Evolutionary conservation across 1,140 invertebrate species (phyloP).

Genomic region (Brachionus koreanus): DNA sequence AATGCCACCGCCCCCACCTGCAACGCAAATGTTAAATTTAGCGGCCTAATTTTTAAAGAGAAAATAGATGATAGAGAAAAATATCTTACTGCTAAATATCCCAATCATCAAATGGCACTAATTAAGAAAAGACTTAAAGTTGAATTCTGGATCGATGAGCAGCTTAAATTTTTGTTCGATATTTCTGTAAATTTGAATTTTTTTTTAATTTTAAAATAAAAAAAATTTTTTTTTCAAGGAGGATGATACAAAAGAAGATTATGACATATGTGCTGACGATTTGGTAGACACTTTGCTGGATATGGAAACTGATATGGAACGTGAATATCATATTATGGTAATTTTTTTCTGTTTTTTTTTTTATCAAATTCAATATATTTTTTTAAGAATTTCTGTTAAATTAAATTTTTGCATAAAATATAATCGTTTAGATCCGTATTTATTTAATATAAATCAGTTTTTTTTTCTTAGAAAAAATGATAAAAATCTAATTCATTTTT

Average conservation of each 20-base stretch:
- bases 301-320: slow-evolving; percentile 38
- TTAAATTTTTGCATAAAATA: too few species aligned
- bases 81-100: slow-evolving; percentile 45
- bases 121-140: slow-evolving; percentile 35
- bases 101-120: slow-evolving; percentile 42
- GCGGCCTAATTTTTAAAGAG: slow-evolving; percentile 30
- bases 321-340: slow-evolving; percentile 36
- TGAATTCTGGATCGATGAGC: slow-evolving; percentile 44
- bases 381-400: too few species aligned
- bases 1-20: background rate
- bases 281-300: slow-evolving; percentile 35
- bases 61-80: slow-evolving; percentile 44
- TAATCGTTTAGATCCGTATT: too few species aligned
- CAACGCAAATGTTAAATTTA: slow-evolving; percentile 33
- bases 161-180: slow-evolving; percentile 16
- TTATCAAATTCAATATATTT: too few species aligned
- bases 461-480: too few species aligned
- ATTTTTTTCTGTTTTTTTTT: too few species aligned
- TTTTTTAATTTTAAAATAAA: background rate
- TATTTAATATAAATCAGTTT: too few species aligned
- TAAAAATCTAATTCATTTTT: too few species aligned
- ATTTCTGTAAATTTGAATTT: background rate
- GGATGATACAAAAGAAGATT: slow-evolving; percentile 40
- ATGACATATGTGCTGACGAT: slow-evolving; percentile 44
- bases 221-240: background rate